Conservation (phyloP, 2,797 vertebrate species). For the Lacerta agilis region DNA sequence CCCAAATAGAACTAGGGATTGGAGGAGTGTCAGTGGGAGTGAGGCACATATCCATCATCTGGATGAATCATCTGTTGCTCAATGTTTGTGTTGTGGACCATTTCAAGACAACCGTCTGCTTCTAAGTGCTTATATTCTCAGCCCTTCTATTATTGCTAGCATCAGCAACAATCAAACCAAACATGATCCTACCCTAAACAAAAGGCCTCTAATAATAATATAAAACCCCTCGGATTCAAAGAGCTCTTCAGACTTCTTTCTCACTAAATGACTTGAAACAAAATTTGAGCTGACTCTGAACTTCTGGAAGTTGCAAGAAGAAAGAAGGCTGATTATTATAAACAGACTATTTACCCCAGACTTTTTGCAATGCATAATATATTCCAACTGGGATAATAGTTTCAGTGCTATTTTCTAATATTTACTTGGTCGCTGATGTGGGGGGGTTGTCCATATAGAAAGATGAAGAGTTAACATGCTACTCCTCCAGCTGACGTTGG, state of each 20-base stretch:
- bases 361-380: background rate
- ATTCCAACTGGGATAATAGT: background rate
- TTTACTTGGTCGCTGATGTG: background rate
- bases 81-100: background rate
- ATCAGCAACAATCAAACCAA: background rate
- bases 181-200: background rate
- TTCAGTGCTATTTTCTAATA: background rate
- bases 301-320: background rate
- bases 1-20: background rate
- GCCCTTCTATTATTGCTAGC: background rate
- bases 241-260: background rate
- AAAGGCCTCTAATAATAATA: background rate
- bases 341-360: background rate
- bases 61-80: background rate
- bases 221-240: background rate
- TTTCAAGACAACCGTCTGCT: background rate
- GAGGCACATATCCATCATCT: background rate
- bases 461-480: too few relatives aligned
- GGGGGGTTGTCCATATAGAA: background rate
- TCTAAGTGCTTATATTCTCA: background rate
- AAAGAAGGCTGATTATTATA: background rate
- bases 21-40: too few relatives aligned
- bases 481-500: background rate
- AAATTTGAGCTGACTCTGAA: slow-evolving; percentile 20
- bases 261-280: background rate